A percentile compares a stretch with the other conserved stretches of the same genome.
Conservation (phyloP, 2,888 invertebrate genomes). For the Gortyna flavago region DNA sequence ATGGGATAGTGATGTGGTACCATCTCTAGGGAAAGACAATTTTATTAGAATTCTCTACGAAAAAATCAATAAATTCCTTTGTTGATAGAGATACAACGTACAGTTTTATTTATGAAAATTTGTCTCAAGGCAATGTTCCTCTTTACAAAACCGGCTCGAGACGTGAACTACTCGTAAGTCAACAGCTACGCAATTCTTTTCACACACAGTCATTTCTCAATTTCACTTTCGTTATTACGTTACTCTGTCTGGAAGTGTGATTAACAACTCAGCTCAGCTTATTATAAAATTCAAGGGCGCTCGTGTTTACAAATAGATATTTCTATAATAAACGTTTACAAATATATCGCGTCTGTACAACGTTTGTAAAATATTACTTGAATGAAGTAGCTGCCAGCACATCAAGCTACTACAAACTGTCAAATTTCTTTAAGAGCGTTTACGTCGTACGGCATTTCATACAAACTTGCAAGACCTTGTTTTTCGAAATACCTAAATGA, state of each 20-base stretch:
- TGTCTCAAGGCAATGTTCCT: neutral
- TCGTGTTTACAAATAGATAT: slow-evolving; percentile 10
- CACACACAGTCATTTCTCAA: neutral
- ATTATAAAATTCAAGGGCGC: slow-evolving; percentile 12
- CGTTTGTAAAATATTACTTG: too few species aligned
- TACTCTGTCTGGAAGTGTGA: neutral
- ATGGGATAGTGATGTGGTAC: slow-evolving; percentile 59
- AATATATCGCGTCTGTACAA: neutral
- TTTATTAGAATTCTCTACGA: neutral
- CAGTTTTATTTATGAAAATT: neutral
- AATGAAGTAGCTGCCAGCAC: too few species aligned
- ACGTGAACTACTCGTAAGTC: neutral
- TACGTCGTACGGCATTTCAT: too few species aligned
- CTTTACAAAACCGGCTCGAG: neutral
- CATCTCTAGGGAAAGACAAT: neutral
- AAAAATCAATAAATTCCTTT: neutral
- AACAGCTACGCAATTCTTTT: neutral
- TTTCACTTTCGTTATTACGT: slow-evolving; percentile 24
- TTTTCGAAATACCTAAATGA: too few species aligned
- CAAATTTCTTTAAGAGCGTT: too few species aligned
- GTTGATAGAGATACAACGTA: neutral
- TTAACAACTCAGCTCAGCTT: slow-evolving; percentile 3
- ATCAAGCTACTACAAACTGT: too few species aligned
- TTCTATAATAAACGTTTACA: neutral
- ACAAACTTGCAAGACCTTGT: too few species aligned